These are phyloP conservation scores for Eulimnadia texana DNA, from an alignment of 1,140 invertebrate species.

Conservation along the genomic window DNA sequence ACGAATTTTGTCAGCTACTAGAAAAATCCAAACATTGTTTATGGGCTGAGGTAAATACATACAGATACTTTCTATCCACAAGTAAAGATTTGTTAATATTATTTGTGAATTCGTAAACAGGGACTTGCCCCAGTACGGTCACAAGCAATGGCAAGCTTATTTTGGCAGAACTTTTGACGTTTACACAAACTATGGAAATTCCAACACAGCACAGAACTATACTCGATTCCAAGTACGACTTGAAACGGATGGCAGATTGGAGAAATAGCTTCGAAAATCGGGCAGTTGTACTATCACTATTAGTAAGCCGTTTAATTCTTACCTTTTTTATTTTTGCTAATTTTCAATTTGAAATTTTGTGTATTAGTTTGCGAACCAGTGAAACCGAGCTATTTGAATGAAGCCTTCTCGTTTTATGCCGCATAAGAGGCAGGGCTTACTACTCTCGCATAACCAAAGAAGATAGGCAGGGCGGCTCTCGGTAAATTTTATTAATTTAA, in stretches of 20 bases:
- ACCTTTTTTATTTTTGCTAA: no score
- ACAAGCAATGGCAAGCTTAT: constrained; percentile 96
- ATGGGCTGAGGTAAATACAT: constrained; percentile 74
- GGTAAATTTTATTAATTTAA: no score
- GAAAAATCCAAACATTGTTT: constrained; percentile 97
- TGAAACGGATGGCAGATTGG: constrained; percentile 98
- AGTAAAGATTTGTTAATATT: no score
- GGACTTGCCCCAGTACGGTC: constrained; percentile 90
- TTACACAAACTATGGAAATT: constrained; percentile 98
- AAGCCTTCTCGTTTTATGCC: constrained; percentile 91
- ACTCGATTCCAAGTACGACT: constrained; percentile 82
- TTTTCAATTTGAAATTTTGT: no score
- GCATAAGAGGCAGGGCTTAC: constrained; percentile 81
- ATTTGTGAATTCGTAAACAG: no score
- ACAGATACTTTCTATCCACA: no score
- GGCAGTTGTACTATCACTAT: constrained; percentile 96
- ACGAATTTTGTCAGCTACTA: constrained; percentile 89
- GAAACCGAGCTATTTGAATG: constrained; percentile 91
- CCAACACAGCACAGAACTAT: constrained; percentile 86
- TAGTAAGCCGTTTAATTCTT: constrained; percentile 86
- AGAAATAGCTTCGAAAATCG: constrained; percentile 96
- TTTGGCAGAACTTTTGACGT: constrained; percentile 95
- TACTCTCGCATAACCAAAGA: constrained; percentile 88
- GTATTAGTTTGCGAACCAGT: constrained; percentile 72
- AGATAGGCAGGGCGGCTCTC: constrained; percentile 44